Evolutionary conservation across 2,888 invertebrate genomes (phyloP), one percentile per base, ranked within the genome.

Genomic region (Dimorphilus gyrociliatus): DNA sequence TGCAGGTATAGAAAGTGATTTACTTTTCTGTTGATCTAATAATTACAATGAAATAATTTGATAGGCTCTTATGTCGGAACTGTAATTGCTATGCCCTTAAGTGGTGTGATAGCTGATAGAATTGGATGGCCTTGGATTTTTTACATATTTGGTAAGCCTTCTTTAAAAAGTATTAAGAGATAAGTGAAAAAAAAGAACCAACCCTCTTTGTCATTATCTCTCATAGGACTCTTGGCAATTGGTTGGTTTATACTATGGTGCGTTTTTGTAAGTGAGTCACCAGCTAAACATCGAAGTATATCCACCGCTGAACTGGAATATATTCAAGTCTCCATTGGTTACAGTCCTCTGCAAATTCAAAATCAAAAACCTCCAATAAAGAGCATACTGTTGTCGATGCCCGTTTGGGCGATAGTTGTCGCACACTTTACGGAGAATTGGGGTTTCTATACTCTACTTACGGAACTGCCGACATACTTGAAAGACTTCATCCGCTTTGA

Each of bases 201-300:
- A n/a, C n/a, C n/a, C n/a, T n/a, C n/a, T n/a, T n/a, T n/a, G n/a
- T n/a, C n/a, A n/a, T n/a, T n/a, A n/a, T n/a, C n/a, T n/a, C n/a
- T n/a, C 18, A 21, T 34, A 59, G 60, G 62, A 19, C 34, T 47
- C 2, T 7, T 59, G 17, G 63, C 51, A 4, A 35, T 65, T 4
- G 36, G 84, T 10, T 86, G 86, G 86, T 84, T 78, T 35, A 19
- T 52, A 19, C 29, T 47, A 19, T 66, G 66, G 66, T 50, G 47
- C 30, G 53, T 54, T 25, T 30, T 53, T 13, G 51, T 63, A 6
- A 41, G 50, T 10, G 64, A 65, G 36, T 50, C 51, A 30, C 65
- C 65, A 3, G 51, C 51, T 3, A 49, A 50, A 30, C 65, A 66
- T 41, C 44, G 53, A 3, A 51, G 54, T 14, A 65, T 66, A 27